A percentile compares a stretch with the other conserved stretches of the same genome.
These are phyloP conservation scores for Himalopsyche tibetana DNA, from an alignment of 2,888 invertebrate genomes.

Conservation along the genomic window DNA sequence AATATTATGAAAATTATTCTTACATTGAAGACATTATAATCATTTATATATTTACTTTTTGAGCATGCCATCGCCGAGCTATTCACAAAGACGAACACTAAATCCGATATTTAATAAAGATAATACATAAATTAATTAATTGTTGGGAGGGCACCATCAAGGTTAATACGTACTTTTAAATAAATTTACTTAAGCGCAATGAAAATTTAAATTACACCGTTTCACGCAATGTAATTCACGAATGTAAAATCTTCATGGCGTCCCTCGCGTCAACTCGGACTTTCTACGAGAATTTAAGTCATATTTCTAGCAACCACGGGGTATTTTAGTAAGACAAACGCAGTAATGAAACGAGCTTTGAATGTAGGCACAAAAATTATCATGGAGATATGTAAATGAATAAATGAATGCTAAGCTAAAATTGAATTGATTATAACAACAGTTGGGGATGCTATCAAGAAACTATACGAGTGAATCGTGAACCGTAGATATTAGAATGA, in stretches of 20 bases:
- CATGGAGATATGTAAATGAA: background rate
- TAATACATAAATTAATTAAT: too few species aligned
- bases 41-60: too few species aligned
- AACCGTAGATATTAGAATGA: background rate
- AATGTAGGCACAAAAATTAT: constrained; percentile 5
- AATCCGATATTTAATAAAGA: too few species aligned
- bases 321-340: constrained; percentile 14
- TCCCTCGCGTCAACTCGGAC: background rate
- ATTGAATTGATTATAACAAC: constrained; percentile 13
- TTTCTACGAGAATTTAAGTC: constrained; percentile 35
- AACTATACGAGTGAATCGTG: background rate
- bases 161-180: too few species aligned
- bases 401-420: constrained; percentile 13
- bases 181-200: too few species aligned
- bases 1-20: too few species aligned
- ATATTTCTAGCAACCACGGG: constrained; percentile 23
- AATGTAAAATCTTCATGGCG: background rate
- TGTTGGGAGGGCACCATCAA: too few species aligned
- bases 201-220: background rate
- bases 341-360: background rate
- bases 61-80: too few species aligned
- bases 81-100: too few species aligned
- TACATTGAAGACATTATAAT: too few species aligned
- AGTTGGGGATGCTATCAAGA: constrained; percentile 40
- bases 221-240: background rate